Percentiles rank a stretch among this genome's conserved stretches.
Conservation (phyloP, 1,140 invertebrate species). For the Drosophila sturtevanti region DNA sequence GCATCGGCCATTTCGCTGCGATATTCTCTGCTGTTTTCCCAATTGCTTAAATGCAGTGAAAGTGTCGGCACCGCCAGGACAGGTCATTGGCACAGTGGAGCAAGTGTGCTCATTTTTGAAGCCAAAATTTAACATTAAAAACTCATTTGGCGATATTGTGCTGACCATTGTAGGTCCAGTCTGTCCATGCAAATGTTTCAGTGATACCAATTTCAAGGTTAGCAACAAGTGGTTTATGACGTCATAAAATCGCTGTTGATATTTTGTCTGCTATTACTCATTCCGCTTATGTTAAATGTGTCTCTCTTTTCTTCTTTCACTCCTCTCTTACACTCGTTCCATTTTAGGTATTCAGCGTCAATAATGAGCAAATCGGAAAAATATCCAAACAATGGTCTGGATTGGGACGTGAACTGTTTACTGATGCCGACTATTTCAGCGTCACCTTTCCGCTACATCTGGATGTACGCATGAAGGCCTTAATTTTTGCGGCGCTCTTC, state of each 20-base stretch:
- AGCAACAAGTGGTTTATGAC: conserved; percentile 50
- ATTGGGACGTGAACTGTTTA: conserved; percentile 59
- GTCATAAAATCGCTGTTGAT: conserved; percentile 13
- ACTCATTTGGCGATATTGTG: conserved; percentile 86
- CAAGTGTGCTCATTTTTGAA: conserved; percentile 89
- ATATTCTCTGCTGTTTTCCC: conserved; percentile 88
- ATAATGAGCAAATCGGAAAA: conserved; percentile 65
- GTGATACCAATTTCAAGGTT: conserved; percentile 84
- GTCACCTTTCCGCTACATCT: conserved; percentile 60
- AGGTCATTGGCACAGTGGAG: conserved; percentile 86
- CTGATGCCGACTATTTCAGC: conserved; percentile 67
- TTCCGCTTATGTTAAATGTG: conserved; percentile 1
- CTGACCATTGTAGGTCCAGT: conserved; percentile 89
- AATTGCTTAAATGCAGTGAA: conserved; percentile 91
- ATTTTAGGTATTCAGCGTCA: conserved; percentile 60
- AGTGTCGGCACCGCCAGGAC: conserved; percentile 83
- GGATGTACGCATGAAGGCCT: conserved; percentile 72
- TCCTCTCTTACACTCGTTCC: conserved; percentile 11
- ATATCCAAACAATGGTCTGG: conserved; percentile 70
- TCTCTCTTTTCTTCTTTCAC: neutral
- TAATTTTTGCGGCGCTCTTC: conserved; percentile 60
- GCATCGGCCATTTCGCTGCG: conserved; percentile 88
- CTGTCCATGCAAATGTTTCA: conserved; percentile 85
- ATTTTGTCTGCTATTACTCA: neutral
- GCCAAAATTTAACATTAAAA: conserved; percentile 87